Percentiles rank a stretch among this genome's conserved stretches.
phyloP scores from a whole-genome alignment of 2,797 vertebrate species.

The Periparus ater region DNA sequence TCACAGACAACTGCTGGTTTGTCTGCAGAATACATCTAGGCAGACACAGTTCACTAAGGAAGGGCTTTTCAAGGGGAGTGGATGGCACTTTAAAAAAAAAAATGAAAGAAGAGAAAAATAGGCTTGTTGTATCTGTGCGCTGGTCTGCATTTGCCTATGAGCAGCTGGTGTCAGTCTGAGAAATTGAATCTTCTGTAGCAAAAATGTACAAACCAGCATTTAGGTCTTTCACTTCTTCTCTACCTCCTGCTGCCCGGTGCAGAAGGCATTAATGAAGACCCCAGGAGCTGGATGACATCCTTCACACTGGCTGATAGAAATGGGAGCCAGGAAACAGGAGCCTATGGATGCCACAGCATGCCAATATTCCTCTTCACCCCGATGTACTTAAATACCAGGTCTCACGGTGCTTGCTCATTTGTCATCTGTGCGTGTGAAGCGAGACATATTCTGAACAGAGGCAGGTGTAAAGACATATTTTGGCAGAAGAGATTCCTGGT shows the following conservation, averaged over 20 bases:
- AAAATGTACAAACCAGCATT: not conserved
- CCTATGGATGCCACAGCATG: not conserved
- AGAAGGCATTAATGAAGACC: constrained; percentile 9
- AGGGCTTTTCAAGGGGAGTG: not conserved
- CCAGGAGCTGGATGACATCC: constrained; percentile 1
- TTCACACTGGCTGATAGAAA: not conserved
- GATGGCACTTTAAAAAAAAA: not conserved
- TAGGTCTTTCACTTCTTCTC: not conserved
- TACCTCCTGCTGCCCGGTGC: not conserved
- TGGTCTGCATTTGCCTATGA: not conserved
- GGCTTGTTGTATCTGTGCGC: not conserved
- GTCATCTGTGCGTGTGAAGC: not conserved
- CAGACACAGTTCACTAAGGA: not conserved
- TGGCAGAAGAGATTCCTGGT: not conserved
- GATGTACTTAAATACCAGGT: not conserved
- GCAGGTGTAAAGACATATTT: not conserved
- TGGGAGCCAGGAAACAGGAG: not conserved
- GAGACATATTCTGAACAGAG: not conserved
- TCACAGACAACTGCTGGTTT: not conserved
- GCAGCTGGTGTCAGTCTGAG: not conserved
- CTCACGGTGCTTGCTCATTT: not conserved
- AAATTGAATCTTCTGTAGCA: not conserved
- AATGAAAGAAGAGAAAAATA: not conserved
- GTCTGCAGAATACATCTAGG: not conserved
- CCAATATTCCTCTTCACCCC: not conserved